These are phyloP conservation scores for Napeogenes sylphis DNA, from an alignment of 2,888 invertebrate genomes.

Conservation along the genomic window DNA sequence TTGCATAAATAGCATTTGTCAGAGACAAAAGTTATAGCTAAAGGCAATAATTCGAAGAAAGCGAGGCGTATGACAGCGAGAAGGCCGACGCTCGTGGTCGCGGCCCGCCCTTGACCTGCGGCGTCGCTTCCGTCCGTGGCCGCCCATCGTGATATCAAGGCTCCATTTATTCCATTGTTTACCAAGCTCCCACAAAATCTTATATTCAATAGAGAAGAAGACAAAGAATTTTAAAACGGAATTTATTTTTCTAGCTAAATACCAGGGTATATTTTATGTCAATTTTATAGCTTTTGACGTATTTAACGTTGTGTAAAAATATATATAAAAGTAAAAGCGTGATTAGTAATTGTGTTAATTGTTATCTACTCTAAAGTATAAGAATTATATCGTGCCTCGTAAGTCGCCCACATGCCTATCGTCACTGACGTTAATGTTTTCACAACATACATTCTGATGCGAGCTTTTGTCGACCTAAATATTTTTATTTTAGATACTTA, in stretches of 20 bases:
- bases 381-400: slow-evolving; percentile 32
- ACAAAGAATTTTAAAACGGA: background rate
- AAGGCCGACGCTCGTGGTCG: background rate
- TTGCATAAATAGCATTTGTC: background rate
- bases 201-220: slow-evolving; percentile 9
- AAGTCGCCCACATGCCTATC: slow-evolving; percentile 48
- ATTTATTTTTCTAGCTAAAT: background rate
- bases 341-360: slow-evolving; percentile 2
- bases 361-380: slow-evolving; percentile 28
- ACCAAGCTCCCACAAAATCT: slow-evolving; percentile 13
- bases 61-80: slow-evolving; percentile 38
- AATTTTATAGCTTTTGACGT: background rate
- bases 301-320: background rate
- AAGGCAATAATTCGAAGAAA: slow-evolving; percentile 45
- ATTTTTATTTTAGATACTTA: slow-evolving; percentile 23
- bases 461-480: slow-evolving; percentile 40
- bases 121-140: slow-evolving; percentile 39
- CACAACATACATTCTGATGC: slow-evolving; percentile 49
- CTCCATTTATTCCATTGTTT: slow-evolving; percentile 36
- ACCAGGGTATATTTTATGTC: background rate
- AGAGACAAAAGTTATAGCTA: slow-evolving; percentile 36
- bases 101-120: slow-evolving; percentile 58
- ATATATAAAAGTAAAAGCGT: background rate
- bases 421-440: slow-evolving; percentile 58
- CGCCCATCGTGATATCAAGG: slow-evolving; percentile 31